Percentiles rank a stretch among this genome's conserved stretches.
Conservation (phyloP, 2,113 vertebrate species). For the Mustelus asterias region DNA sequence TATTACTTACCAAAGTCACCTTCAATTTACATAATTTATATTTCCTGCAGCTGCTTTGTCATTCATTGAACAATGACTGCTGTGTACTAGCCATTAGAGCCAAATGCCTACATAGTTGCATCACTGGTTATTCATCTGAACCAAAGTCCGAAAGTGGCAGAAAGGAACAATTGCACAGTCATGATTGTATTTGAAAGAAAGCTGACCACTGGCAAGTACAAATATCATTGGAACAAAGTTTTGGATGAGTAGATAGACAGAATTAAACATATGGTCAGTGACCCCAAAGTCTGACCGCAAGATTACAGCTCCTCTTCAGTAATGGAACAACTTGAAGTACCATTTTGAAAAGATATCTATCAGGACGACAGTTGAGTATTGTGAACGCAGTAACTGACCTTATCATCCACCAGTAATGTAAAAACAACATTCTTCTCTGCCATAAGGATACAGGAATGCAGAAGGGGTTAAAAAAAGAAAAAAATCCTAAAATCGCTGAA, state of each 20-base stretch:
- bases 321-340: neutral
- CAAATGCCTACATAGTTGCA: neutral
- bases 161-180: neutral
- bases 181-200: neutral
- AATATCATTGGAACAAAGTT: neutral
- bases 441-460: neutral
- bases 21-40: neutral
- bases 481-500: neutral
- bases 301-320: neutral
- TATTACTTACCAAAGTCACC: neutral
- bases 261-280: neutral
- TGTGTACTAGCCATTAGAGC: neutral
- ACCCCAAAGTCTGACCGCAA: neutral
- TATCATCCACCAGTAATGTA: neutral
- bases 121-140: neutral
- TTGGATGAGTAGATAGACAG: neutral
- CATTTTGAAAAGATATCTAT: neutral
- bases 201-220: neutral
- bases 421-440: neutral
- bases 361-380: neutral
- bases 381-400: neutral
- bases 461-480: neutral
- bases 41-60: neutral
- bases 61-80: neutral
- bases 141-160: neutral